These are phyloP conservation scores for Dinothrombium tinctorium DNA, from an alignment of 1,140 invertebrate genomes.

Conservation along the genomic window DNA sequence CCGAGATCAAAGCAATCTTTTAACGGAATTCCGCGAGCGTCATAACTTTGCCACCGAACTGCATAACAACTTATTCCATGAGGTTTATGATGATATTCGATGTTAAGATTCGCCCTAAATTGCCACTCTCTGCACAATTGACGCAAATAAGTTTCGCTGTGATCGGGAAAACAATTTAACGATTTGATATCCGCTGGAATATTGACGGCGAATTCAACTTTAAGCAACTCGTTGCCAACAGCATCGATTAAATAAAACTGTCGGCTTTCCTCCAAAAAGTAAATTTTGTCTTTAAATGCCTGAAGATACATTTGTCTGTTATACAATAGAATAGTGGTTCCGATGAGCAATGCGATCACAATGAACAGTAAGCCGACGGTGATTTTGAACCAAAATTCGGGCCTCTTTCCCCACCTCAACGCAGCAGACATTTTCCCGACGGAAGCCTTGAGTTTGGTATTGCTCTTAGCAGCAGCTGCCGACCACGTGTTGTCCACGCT, in stretches of 20 bases:
- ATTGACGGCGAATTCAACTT: conserved; percentile 10
- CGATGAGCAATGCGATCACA: conserved; percentile 1
- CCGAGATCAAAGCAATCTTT: conserved; percentile 56
- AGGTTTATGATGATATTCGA: conserved; percentile 11
- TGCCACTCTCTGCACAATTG: conserved; percentile 16
- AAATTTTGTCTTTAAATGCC: background rate
- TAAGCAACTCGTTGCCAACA: conserved; percentile 11
- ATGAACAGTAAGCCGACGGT: conserved; percentile 8
- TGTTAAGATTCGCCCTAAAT: conserved; percentile 14
- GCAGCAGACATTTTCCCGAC: conserved; percentile 8
- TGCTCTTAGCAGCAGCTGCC: too few relatives aligned
- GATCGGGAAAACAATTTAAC: conserved; percentile 10
- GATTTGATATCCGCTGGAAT: conserved; percentile 14
- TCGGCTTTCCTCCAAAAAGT: conserved; percentile 4
- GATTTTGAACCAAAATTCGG: conserved; percentile 15
- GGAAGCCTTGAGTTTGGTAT: too few relatives aligned
- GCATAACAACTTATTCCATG: conserved; percentile 35
- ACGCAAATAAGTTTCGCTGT: background rate
- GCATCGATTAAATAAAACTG: conserved; percentile 11
- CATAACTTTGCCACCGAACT: conserved; percentile 45
- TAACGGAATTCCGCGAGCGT: conserved; percentile 28
- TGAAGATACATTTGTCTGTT: conserved; percentile 10
- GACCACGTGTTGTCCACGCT: too few relatives aligned
- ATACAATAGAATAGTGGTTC: conserved; percentile 7
- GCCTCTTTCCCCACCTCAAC: conserved; percentile 12